A percentile compares a stretch with the other conserved stretches of the same genome.
phyloP scores from a whole-genome alignment of 2,797 vertebrate genomes.

The Artibeus lituratus region DNA sequence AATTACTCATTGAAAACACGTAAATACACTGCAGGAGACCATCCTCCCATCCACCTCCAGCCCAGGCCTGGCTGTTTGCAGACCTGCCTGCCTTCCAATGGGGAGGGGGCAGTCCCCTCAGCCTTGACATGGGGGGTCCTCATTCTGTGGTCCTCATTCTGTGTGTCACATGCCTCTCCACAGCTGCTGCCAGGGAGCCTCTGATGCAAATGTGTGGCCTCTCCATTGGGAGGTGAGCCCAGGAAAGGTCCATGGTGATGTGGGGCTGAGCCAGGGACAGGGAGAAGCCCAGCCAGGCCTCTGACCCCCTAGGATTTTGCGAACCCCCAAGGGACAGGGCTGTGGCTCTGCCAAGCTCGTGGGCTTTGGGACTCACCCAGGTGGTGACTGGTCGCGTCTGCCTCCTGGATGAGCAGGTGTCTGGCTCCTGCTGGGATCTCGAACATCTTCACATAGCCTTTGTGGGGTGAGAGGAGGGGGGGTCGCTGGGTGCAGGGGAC shows the following conservation, averaged over 20 bases:
- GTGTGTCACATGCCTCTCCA: background rate
- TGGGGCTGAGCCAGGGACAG: too few relatives aligned
- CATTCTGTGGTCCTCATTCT: background rate
- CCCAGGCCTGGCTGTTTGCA: background rate
- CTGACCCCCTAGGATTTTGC: background rate
- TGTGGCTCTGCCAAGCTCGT: fast-evolving
- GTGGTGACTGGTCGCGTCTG: slow-evolving; percentile 88
- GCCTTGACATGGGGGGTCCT: background rate
- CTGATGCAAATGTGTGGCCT: background rate
- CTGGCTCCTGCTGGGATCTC: slow-evolving; percentile 95
- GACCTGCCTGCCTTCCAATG: background rate
- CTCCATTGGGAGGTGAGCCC: background rate
- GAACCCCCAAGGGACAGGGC: background rate
- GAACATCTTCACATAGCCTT: slow-evolving; percentile 95
- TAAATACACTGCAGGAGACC: background rate
- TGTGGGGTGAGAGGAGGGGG: background rate
- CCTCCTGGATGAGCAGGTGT: slow-evolving; percentile 95
- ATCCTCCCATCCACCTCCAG: fast-evolving
- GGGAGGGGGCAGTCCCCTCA: background rate
- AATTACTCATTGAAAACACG: background rate
- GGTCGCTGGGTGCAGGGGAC: fast-evolving
- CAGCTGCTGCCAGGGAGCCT: background rate
- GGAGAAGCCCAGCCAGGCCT: background rate
- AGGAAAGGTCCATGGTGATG: background rate
- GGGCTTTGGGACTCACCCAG: slow-evolving; percentile 85